Conservation (phyloP, 2,888 invertebrate genomes). For the Pristionchus exspectatus region DNA sequence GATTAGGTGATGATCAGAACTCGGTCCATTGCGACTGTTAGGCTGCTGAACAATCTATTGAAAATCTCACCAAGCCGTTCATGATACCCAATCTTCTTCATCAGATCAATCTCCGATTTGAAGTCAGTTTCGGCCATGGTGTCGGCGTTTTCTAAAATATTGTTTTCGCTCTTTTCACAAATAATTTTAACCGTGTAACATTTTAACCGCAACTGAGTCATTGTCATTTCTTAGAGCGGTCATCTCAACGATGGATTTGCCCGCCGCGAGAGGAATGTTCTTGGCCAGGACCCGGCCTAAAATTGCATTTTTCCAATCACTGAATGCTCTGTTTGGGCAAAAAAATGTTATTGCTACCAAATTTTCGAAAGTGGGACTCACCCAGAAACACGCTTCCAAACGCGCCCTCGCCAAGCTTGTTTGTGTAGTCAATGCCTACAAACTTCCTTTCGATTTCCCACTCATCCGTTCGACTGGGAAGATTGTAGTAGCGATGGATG, state of each 20-base stretch:
- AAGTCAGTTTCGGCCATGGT: not conserved
- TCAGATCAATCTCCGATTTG: conserved; percentile 15
- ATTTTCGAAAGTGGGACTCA: too few relatives aligned
- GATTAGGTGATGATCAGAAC: too few relatives aligned
- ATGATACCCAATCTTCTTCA: conserved; percentile 45
- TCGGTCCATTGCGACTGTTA: not conserved
- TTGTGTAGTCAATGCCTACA: conserved; percentile 15
- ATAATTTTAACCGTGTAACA: conserved; percentile 5
- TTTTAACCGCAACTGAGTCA: conserved; percentile 17
- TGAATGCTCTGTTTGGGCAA: not conserved
- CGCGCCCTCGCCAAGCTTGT: conserved; percentile 1
- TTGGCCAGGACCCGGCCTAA: not conserved
- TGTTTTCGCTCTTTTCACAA: too few relatives aligned
- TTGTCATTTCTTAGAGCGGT: not conserved
- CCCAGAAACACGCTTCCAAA: conserved; percentile 21
- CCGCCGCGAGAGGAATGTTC: not conserved
- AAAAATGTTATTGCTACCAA: not conserved
- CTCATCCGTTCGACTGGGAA: not conserved
- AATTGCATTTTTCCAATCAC: too few relatives aligned
- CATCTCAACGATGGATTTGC: not conserved
- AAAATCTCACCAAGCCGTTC: conserved; percentile 33
- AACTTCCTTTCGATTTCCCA: conserved; percentile 33
- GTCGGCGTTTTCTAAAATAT: conserved; percentile 15
- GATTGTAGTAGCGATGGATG: not conserved
- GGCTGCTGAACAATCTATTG: not conserved